phyloP scores from a whole-genome alignment of 53 echinoderm and acorn worm species.

The Actinopyga echinites region DNA sequence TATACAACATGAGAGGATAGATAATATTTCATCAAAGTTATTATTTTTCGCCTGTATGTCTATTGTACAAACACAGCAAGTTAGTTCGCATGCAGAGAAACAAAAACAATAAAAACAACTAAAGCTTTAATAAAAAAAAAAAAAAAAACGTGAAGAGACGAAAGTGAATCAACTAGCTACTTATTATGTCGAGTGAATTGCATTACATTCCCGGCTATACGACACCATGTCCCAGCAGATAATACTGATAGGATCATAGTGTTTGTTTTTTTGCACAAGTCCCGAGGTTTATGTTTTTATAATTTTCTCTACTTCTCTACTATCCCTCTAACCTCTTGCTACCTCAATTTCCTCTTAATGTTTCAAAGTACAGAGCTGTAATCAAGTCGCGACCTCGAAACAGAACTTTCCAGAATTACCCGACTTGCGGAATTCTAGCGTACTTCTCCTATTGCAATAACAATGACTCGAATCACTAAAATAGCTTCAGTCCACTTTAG shows the following conservation, averaged over 20 bases:
- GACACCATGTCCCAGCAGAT: constrained; percentile 12
- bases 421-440: too few species aligned
- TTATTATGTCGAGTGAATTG: constrained; percentile 14
- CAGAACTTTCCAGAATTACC: too few species aligned
- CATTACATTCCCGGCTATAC: constrained; percentile 37
- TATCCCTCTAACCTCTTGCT: background rate
- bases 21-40: too few species aligned
- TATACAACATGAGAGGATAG: too few species aligned
- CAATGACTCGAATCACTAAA: too few species aligned
- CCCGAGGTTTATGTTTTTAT: constrained; percentile 16
- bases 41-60: background rate
- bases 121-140: background rate
- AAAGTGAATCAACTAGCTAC: constrained; percentile 8
- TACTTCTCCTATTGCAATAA: too few species aligned
- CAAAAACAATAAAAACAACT: background rate
- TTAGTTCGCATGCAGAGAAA: constrained; percentile 6
- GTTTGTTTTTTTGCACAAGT: constrained; percentile 11
- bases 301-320: background rate
- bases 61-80: constrained; percentile 17
- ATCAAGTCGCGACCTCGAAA: too few species aligned
- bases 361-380: too few species aligned
- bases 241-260: background rate
- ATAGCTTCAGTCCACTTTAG: too few species aligned
- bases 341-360: background rate
- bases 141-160: background rate